Evolutionary conservation across 1,140 invertebrate genomes (phyloP), one percentile per base, ranked within the genome.

Genomic region (Sminthurinus signatus): DNA sequence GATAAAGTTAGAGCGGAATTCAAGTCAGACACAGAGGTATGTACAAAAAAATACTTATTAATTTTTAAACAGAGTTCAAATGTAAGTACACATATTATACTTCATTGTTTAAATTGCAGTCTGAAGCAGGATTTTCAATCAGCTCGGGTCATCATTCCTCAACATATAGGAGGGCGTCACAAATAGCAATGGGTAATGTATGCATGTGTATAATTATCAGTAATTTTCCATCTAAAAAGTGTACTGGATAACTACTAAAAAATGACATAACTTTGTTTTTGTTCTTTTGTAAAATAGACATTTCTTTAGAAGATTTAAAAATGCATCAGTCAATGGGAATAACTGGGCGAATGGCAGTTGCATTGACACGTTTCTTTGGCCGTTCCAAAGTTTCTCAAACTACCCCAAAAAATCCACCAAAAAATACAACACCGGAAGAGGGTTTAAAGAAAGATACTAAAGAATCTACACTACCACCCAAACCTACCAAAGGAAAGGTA

Each of bases 1-100:
- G 79, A 80, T 60, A 75, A 76, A 48, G 74, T 82, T 55, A 73
- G 76, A 64, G 75, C 74, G 21, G 77, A 78, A 54, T 78, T 81
- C 51, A 76, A 80, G 36, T 76, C 72, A 2, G 77, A 79, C 67
- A 75, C 75, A 8, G 74, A 77, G 55, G 74, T 77, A 46, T 65
- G 74, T 17, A 73, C 72, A 2, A 73, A 74, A 55, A n/a, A n/a
- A n/a, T n/a, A n/a, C n/a, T n/a, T n/a, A n/a, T n/a, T n/a, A n/a
- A n/a, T n/a, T n/a, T n/a, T n/a, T n/a, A n/a, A n/a, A n/a, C n/a
- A n/a, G n/a, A n/a, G n/a, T n/a, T n/a, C n/a, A n/a, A n/a, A n/a
- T n/a, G n/a, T n/a, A n/a, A n/a, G n/a, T n/a, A n/a, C n/a, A n/a
- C n/a, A n/a, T n/a, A n/a, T n/a, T n/a, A n/a, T n/a, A n/a, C n/a